phyloP scores from a whole-genome alignment of 2,888 invertebrate genomes.

The Microctonus brassicae region DNA sequence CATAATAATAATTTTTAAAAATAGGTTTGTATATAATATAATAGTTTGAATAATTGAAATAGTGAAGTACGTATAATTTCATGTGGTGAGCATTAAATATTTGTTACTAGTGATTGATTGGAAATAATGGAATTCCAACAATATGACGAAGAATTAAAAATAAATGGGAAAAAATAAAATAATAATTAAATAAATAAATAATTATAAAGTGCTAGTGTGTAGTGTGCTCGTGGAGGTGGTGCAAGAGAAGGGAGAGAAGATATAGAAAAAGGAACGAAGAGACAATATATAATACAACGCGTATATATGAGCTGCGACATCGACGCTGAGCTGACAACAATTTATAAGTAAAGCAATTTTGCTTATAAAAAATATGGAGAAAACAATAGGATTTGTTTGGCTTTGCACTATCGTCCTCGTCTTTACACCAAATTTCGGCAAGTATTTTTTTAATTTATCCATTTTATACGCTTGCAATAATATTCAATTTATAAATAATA shows the following conservation, averaged over 20 bases:
- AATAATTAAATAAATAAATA: too few relatives aligned
- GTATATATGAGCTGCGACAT: slow-evolving; percentile 1
- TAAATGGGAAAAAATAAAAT: slow-evolving; percentile 7
- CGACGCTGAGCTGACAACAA: slow-evolving; percentile 8
- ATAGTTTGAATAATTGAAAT: background rate
- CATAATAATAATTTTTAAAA: background rate
- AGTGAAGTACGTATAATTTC: slow-evolving; percentile 7
- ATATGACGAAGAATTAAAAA: slow-evolving; percentile 3
- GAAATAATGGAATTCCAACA: slow-evolving; percentile 19
- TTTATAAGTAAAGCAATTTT: slow-evolving; percentile 1
- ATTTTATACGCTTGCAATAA: background rate
- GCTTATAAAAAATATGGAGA: slow-evolving; percentile 4
- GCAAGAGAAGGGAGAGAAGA: slow-evolving; percentile 17
- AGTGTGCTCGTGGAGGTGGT: slow-evolving; percentile 47
- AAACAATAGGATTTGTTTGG: slow-evolving; percentile 19
- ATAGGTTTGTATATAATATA: background rate
- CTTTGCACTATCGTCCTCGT: slow-evolving; percentile 1
- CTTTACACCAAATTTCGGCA: slow-evolving; percentile 18
- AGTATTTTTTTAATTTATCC: slow-evolving; percentile 8
- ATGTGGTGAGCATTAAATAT: slow-evolving; percentile 14
- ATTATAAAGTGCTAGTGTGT: slow-evolving; percentile 50
- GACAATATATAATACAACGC: background rate
- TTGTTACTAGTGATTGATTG: background rate
- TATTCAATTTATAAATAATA: background rate
- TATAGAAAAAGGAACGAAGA: slow-evolving; percentile 17